Conservation (phyloP, 2,797 vertebrate species). For the Adelosebastes latens region DNA sequence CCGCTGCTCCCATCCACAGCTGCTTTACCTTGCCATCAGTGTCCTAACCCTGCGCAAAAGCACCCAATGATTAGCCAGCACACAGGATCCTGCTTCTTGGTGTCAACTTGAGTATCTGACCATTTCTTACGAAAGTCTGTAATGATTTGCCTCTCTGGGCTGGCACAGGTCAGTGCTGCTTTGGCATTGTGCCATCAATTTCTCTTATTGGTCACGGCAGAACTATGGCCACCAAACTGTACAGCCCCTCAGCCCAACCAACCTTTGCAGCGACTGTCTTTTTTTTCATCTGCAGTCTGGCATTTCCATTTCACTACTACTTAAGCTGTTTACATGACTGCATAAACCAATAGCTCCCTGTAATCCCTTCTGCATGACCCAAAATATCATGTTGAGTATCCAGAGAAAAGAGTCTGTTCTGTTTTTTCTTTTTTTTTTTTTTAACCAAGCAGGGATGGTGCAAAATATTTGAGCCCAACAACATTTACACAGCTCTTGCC, state of each 20-base stretch:
- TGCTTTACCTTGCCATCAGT: no score
- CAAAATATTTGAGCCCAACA: neutral
- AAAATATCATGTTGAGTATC: constrained; percentile 8
- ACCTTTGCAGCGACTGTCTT: neutral
- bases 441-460: neutral
- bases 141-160: neutral
- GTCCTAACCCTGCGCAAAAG: neutral
- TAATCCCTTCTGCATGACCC: constrained; percentile 26
- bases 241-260: neutral
- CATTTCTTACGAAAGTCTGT: neutral
- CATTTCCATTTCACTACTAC: constrained; percentile 20
- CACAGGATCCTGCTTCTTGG: neutral
- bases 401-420: neutral
- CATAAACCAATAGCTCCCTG: constrained; percentile 11
- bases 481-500: neutral
- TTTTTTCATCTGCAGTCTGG: constrained; percentile 11
- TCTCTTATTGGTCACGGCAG: neutral
- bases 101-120: neutral
- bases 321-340: constrained; percentile 25
- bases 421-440: neutral
- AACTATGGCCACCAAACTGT: neutral
- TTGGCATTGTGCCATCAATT: neutral
- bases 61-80: neutral
- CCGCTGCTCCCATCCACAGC: neutral
- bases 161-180: neutral